Evolutionary conservation across 1,140 invertebrate species (phyloP), one percentile per base, ranked within the genome.

Genomic region (Neuroterus valhalla): DNA sequence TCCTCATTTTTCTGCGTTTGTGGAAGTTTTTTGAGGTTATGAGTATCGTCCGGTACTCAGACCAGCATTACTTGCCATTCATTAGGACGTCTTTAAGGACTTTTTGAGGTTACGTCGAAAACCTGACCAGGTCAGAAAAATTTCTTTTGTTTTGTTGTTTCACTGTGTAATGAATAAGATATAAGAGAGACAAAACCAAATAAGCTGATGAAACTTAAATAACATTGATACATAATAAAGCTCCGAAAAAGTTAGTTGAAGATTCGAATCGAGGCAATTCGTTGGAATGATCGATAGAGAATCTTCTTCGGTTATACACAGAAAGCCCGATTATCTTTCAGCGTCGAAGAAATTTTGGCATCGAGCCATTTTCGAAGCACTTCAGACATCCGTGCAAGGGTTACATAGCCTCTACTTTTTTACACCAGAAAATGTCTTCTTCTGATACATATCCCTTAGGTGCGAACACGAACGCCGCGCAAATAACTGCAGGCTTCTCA

Each of bases 231-330:
- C 8, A n/a, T 38, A n/a, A 19, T 48, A 48, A 17, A 17, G n/a
- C 46, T 2, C 17, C 15, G 6, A n/a, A 2, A 17, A 48, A 19
- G 46, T 17, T 8, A 50, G 21, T 50, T 0, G 8, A 21, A 19
- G 21, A 50, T 50, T 21, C 21, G 48, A 14, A 52, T 38, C 31
- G 6, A 38, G 5, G 31, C 50, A 72, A 68, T 72, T 66, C 50
- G 71, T 72, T 44, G 45, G 50, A 55, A 69, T 50, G 73, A 78
- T 78, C 45, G 67, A 78, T 78, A 23, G 17, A 43, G 70, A 75
- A 70, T 78, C 55, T 55, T 75, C 72, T 55, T 75, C 72, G 72
- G 71, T n/a, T 23, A 66, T 23, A 21, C 52, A 74, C 52, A 50
- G 68, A 72, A 68, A 69, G 26, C 44, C 3, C 55, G 26, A 62